Evolutionary conservation across 2,797 vertebrate species (phyloP).

Genomic region (Falco columbarius): DNA sequence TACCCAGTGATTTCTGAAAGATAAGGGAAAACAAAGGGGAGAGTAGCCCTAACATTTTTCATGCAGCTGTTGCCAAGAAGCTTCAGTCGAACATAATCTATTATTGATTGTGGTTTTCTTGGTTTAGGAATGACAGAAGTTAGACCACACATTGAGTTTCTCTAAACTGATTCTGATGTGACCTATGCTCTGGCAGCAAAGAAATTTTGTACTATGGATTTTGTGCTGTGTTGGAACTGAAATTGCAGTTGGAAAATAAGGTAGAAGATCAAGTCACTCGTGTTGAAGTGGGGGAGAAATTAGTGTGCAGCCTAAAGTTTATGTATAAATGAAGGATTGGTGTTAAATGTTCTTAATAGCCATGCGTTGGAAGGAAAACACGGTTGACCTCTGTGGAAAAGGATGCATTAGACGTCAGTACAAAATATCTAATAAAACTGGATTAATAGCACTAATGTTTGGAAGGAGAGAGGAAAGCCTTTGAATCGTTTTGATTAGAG

Average conservation of each 20-base stretch:
- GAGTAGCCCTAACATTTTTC: not conserved
- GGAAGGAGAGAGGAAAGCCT: not conserved
- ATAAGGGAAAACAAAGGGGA: not conserved
- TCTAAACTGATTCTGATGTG: not conserved
- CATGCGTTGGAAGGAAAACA: not conserved
- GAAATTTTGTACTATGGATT: not conserved
- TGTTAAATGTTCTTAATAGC: not conserved
- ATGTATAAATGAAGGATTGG: not conserved
- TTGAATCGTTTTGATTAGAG: not conserved
- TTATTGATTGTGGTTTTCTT: constrained; percentile 10
- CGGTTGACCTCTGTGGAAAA: not conserved
- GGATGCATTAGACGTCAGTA: not conserved
- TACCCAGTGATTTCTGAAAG: not conserved
- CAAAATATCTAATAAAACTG: no score
- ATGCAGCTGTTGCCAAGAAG: not conserved
- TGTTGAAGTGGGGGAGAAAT: not conserved
- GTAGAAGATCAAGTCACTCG: not conserved
- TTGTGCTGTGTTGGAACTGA: not conserved
- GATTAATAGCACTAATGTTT: not conserved
- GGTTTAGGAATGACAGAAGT: not conserved
- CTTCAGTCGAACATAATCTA: not conserved
- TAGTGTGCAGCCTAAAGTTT: not conserved
- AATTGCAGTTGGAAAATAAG: not conserved
- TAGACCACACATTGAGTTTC: not conserved
- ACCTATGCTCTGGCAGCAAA: not conserved